phyloP scores from a whole-genome alignment of 2,797 vertebrate genomes.

The Clamator glandarius region DNA sequence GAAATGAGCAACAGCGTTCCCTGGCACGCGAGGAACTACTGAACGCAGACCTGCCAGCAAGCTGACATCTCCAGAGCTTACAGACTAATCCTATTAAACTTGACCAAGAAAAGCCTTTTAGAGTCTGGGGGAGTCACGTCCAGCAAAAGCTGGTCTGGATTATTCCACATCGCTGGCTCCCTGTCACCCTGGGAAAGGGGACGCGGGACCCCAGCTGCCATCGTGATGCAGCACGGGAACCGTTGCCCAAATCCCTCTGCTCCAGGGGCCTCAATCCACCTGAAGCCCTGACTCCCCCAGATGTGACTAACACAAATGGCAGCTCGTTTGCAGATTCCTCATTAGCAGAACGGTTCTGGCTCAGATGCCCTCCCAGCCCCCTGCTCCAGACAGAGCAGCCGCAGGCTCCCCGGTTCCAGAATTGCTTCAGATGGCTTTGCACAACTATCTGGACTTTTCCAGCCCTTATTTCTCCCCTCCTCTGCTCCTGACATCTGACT shows the following conservation, averaged over 20 bases:
- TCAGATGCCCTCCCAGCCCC: not conserved
- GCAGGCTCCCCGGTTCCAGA: not conserved
- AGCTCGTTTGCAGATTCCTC: not conserved
- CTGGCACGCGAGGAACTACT: constrained; percentile 38
- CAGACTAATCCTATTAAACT: constrained; percentile 52
- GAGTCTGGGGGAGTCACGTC: not conserved
- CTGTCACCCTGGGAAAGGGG: rapidly evolving
- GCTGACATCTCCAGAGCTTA: constrained; percentile 36
- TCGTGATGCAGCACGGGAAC: rapidly evolving
- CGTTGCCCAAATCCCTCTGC: rapidly evolving
- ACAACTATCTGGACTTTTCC: not conserved
- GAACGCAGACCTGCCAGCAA: constrained; percentile 29
- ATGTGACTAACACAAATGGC: rapidly evolving
- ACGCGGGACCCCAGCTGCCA: rapidly evolving
- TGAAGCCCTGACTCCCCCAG: rapidly evolving
- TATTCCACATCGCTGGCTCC: not conserved
- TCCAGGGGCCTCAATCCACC: not conserved
- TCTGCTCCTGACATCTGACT: not conserved
- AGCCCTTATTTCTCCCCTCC: not conserved
- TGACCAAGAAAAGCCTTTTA: constrained; percentile 9
- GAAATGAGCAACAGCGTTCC: constrained; percentile 49
- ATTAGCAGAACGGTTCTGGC: not conserved
- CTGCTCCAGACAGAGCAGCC: not conserved
- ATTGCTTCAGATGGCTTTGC: not conserved
- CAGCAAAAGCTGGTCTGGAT: constrained; percentile 14